phyloP scores from a whole-genome alignment of 2,797 vertebrate genomes.

The Xenentodon cancila region DNA sequence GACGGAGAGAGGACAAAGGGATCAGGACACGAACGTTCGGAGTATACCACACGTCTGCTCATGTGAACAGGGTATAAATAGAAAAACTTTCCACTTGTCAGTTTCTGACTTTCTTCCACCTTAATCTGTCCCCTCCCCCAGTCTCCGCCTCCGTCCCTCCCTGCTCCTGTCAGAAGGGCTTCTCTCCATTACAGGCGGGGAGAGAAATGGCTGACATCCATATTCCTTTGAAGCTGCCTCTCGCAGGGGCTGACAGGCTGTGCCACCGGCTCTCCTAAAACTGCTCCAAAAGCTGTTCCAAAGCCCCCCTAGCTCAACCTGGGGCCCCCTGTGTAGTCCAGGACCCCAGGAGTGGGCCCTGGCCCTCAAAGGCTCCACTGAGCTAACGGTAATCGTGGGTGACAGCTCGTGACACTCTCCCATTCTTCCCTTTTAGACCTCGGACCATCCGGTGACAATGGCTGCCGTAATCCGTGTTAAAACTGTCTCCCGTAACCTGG shows the following conservation, averaged over 20 bases:
- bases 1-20: background rate
- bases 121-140: constrained; percentile 12
- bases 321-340: constrained; percentile 76
- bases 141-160: constrained; percentile 15
- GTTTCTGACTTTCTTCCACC: constrained; percentile 12
- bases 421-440: constrained; percentile 87
- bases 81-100: constrained; percentile 12
- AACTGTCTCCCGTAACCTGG: constrained; percentile 82
- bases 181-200: constrained; percentile 72
- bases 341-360: constrained; percentile 74
- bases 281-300: constrained; percentile 71
- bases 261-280: constrained; percentile 70
- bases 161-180: constrained; percentile 63
- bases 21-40: background rate
- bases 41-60: constrained; percentile 4
- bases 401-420: constrained; percentile 87
- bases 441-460: constrained; percentile 82
- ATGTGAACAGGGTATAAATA: constrained; percentile 15
- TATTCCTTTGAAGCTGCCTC: constrained; percentile 80
- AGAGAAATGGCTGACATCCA: constrained; percentile 83
- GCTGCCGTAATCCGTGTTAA: constrained; percentile 85
- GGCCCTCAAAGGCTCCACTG: constrained; percentile 85
- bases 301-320: constrained; percentile 80
- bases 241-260: constrained; percentile 68
- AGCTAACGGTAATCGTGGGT: constrained; percentile 85